phyloP scores from a whole-genome alignment of 2,888 invertebrate genomes.

The Myathropa florea region DNA sequence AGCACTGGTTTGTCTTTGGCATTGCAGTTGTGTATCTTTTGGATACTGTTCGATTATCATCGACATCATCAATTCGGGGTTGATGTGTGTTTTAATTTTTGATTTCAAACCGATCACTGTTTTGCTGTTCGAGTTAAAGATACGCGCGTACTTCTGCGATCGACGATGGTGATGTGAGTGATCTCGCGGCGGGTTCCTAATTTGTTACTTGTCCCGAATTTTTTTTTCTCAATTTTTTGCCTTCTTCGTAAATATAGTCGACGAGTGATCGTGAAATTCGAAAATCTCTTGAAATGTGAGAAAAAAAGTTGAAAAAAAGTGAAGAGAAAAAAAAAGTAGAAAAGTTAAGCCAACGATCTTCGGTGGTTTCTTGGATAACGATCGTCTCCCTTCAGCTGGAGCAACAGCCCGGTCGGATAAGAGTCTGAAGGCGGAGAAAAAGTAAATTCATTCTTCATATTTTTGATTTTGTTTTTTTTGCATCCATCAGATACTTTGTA shows the following conservation, averaged over 20 bases:
- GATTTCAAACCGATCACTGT: conserved; percentile 18
- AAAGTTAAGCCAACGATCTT: background rate
- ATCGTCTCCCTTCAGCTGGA: background rate
- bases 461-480: background rate
- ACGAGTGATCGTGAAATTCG: conserved; percentile 14
- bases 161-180: conserved; percentile 3
- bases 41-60: conserved; percentile 45
- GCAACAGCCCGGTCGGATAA: conserved; percentile 54
- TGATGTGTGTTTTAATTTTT: conserved; percentile 27
- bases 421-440: conserved; percentile 32
- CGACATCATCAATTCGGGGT: background rate
- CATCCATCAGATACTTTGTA: background rate
- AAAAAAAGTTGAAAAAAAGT: background rate
- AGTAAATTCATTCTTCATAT: conserved; percentile 28
- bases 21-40: conserved; percentile 17
- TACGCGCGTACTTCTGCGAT: conserved; percentile 7
- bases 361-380: background rate
- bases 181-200: conserved; percentile 45
- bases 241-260: background rate
- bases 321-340: background rate
- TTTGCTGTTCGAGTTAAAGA: conserved; percentile 9
- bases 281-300: conserved; percentile 17
- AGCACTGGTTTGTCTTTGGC: background rate
- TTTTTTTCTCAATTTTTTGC: background rate
- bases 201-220: conserved; percentile 15